Base-by-base conservation (phyloP, 1,140 invertebrate genomes). In the Lordiphosa clarofinis region DNA sequence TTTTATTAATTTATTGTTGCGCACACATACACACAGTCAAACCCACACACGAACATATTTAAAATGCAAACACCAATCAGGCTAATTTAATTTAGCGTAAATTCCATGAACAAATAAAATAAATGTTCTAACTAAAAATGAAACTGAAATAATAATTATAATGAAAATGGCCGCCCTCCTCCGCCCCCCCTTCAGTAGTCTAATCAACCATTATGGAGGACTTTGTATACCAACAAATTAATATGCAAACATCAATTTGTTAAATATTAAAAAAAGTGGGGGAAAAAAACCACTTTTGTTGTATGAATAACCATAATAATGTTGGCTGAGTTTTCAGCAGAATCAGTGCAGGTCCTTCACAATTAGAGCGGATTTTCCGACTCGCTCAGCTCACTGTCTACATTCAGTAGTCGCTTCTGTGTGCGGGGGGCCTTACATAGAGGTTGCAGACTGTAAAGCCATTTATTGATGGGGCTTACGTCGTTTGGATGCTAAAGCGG, bases 1-100 rank as follows among this genome's bases (percentile, higher is more conserved):
- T 81, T 74, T 74, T 64, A 81, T 81, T 81, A 67, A 81, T 81
- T 81, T 66, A 81, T 81, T 54, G 71, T 63, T 60, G 44, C 56
- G 35, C 15, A 47, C 36, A 46, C 15, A 19, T 7, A 9, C 15
- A 44, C 12, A 50, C 15, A 19, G 19, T 19, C 19, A 19, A 19
- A 19, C 19, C 19, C 19, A 19, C 19, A 19, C 19, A 19, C 19
- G 19, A 19, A 36, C 13, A 15, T 10, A 36, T 79, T 74, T 73
- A 79, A 78, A 74, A 79, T 73, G 64, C 70, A 73, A 57, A 48
- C 38, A 53, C 53, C 70, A 78, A 78, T 79, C 60, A 74, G 49
- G 56, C 70, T 60, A 74, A 81, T 74, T 79, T 64, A 65, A 81
- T 78, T 70, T 79, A 46, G 48, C 52, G 49, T 56, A 60, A 58